Evolutionary conservation across 2,888 invertebrate genomes (phyloP).

Genomic region (Ecdyonurus torrentis): DNA sequence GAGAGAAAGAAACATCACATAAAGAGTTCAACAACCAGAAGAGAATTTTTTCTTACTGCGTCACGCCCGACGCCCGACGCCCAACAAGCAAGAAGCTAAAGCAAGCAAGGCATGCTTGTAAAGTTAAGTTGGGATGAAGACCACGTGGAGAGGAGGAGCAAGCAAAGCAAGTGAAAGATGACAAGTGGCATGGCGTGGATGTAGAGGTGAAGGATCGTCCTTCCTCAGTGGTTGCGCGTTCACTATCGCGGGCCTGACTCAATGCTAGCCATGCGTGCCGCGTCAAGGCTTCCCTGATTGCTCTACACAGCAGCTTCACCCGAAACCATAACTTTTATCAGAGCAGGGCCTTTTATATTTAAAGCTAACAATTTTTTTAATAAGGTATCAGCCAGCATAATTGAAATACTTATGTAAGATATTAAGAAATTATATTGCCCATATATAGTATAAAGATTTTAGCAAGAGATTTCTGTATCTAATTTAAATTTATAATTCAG

Average conservation of each 20-base stretch:
- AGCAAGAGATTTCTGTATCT: too few relatives aligned
- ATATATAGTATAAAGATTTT: too few relatives aligned
- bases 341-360: too few relatives aligned
- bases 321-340: neutral
- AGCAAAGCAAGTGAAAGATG: neutral
- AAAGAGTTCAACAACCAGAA: neutral
- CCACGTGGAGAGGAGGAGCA: neutral
- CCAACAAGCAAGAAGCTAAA: neutral
- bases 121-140: neutral
- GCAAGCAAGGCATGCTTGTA: neutral
- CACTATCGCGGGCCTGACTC: neutral
- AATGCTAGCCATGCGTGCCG: neutral
- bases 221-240: neutral
- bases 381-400: too few relatives aligned
- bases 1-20: neutral
- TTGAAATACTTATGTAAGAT: too few relatives aligned
- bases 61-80: neutral
- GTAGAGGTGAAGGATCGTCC: neutral
- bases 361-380: too few relatives aligned
- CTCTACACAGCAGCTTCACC: neutral
- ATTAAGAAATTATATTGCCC: too few relatives aligned
- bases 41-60: neutral
- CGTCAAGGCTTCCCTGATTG: neutral
- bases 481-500: too few relatives aligned
- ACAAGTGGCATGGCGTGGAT: neutral